Conservation (phyloP, 2,797 vertebrate species). For the Parambassis ranga region DNA sequence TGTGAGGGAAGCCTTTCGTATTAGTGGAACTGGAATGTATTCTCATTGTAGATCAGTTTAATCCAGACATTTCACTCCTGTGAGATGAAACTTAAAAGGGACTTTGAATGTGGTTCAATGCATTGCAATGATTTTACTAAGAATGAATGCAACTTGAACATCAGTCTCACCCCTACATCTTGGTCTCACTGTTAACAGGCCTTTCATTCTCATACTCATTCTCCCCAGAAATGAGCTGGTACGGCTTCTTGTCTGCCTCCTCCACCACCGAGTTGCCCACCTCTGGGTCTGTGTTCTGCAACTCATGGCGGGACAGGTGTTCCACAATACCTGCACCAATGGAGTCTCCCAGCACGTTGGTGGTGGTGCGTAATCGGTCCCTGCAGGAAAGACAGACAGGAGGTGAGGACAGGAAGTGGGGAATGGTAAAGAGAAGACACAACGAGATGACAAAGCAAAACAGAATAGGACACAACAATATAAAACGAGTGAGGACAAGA, state of each 20-base stretch:
- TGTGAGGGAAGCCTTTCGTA: conserved; percentile 5
- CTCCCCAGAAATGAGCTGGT: conserved; percentile 89
- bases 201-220: conserved; percentile 84
- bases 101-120: conserved; percentile 19
- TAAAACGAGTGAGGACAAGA: neutral
- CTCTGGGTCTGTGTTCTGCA: conserved; percentile 85
- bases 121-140: conserved; percentile 8
- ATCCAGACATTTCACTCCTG: neutral
- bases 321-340: conserved; percentile 95
- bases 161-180: conserved; percentile 84
- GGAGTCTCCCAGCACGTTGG: conserved; percentile 95
- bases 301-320: conserved; percentile 91
- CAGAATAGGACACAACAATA: neutral
- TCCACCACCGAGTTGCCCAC: conserved; percentile 91
- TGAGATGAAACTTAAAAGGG: conserved; percentile 11
- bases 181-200: conserved; percentile 87
- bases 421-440: neutral
- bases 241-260: conserved; percentile 91
- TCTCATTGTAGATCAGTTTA: conserved; percentile 38
- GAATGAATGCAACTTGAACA: neutral
- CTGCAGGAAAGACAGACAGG: conserved; percentile 65
- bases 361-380: conserved; percentile 93
- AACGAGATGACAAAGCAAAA: neutral
- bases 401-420: neutral
- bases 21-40: conserved; percentile 33